Evolutionary conservation across 2,797 vertebrate species (phyloP).

Genomic region (Hippopotamyrus pictus): DNA sequence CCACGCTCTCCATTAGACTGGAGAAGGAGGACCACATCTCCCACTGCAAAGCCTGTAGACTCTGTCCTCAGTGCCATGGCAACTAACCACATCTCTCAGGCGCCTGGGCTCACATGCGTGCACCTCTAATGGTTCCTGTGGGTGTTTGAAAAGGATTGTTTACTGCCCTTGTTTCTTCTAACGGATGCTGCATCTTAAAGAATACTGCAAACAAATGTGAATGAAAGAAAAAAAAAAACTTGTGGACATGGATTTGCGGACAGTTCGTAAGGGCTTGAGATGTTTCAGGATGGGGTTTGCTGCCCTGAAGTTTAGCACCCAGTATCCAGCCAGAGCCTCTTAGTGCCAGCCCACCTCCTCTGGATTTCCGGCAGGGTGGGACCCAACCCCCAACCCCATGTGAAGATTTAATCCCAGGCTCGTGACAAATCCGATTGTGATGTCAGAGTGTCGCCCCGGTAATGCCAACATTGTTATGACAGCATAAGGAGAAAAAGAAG

Average conservation of each 20-base stretch:
- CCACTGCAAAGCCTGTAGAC: conserved; percentile 64
- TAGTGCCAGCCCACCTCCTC: conserved; percentile 30
- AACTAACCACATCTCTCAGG: conserved; percentile 57
- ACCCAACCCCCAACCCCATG: conserved; percentile 30
- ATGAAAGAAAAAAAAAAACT: neutral
- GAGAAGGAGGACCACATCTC: conserved; percentile 78
- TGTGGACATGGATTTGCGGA: neutral
- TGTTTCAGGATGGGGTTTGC: neutral
- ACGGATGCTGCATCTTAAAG: conserved; percentile 23
- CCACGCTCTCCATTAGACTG: conserved; percentile 89
- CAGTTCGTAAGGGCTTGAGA: neutral
- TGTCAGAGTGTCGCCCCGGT: conserved; percentile 24
- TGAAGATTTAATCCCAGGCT: conserved; percentile 37
- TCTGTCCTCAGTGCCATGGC: conserved; percentile 48
- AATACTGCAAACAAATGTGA: conserved; percentile 13
- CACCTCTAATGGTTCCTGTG: conserved; percentile 58
- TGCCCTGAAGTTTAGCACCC: conserved; percentile 20
- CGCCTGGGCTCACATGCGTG: conserved; percentile 65
- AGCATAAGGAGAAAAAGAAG: conserved; percentile 2
- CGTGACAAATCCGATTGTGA: conserved; percentile 39
- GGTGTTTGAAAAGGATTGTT: neutral
- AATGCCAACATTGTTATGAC: conserved; percentile 15
- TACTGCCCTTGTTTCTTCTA: conserved; percentile 15
- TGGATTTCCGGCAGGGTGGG: conserved; percentile 22
- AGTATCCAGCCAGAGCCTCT: conserved; percentile 27